Evolutionary conservation across 2,888 invertebrate species (phyloP).

Genomic region (Cyclophora punctaria): DNA sequence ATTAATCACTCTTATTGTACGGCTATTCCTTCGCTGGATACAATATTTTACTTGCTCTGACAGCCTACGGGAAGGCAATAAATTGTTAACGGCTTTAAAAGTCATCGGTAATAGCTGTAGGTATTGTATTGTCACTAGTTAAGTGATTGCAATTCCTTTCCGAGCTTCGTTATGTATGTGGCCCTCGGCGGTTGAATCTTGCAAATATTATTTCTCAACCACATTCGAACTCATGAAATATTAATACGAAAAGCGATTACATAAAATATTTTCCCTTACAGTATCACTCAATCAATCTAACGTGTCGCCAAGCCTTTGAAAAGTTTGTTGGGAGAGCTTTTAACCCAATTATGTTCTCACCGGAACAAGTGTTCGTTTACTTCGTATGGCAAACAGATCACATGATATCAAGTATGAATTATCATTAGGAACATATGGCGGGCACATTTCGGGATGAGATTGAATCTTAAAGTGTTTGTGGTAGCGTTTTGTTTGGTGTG

Average conservation of each 20-base stretch:
- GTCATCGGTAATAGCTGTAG: conserved; percentile 11
- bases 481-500: conserved; percentile 39
- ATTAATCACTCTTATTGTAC: conserved; percentile 50
- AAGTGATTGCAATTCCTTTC: background rate
- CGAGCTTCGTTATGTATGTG: background rate
- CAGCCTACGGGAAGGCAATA: conserved; percentile 13
- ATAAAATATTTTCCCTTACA: too few relatives aligned
- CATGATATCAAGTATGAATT: conserved; percentile 52
- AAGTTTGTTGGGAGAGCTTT: conserved; percentile 25
- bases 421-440: conserved; percentile 51
- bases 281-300: too few relatives aligned
- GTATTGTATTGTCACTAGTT: conserved; percentile 15
- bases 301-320: background rate
- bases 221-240: too few relatives aligned
- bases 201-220: too few relatives aligned
- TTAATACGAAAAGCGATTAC: too few relatives aligned
- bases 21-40: conserved; percentile 25
- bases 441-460: conserved; percentile 48
- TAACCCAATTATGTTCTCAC: conserved; percentile 33
- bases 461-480: conserved; percentile 41
- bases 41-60: conserved; percentile 25
- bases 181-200: too few relatives aligned
- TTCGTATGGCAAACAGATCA: conserved; percentile 46
- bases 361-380: conserved; percentile 41
- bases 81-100: conserved; percentile 15